phyloP scores from a whole-genome alignment of 2,888 invertebrate species.

The Chelonus formosanus region DNA sequence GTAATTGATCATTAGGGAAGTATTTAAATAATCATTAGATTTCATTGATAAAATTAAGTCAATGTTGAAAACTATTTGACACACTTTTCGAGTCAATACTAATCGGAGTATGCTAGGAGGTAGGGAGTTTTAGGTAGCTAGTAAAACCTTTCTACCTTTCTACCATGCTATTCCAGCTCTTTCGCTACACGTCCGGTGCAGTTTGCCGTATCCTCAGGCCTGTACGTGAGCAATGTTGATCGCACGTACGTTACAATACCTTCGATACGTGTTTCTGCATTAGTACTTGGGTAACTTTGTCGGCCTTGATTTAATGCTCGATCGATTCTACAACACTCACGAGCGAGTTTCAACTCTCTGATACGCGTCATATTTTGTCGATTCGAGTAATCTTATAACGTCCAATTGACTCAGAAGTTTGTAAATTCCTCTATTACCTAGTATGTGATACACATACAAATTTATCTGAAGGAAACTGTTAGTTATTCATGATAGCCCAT shows the following conservation, averaged over 20 bases:
- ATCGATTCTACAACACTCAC: constrained; percentile 33
- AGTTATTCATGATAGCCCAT: too few species aligned
- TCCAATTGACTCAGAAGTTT: too few species aligned
- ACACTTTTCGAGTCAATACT: constrained; percentile 14
- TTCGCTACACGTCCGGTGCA: constrained; percentile 30
- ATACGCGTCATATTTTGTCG: constrained; percentile 6
- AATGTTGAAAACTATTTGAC: constrained; percentile 14
- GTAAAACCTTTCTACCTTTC: neutral
- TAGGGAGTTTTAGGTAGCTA: constrained; percentile 4
- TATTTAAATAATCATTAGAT: neutral
- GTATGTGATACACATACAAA: too few species aligned
- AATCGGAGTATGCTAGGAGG: neutral
- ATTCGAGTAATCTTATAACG: neutral
- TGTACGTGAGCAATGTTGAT: constrained; percentile 29
- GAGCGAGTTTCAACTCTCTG: neutral
- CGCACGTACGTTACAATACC: constrained; percentile 30
- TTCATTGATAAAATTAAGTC: constrained; percentile 7
- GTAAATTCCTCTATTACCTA: too few species aligned
- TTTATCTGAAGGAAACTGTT: too few species aligned
- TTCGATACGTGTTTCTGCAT: constrained; percentile 30
- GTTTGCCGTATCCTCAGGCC: constrained; percentile 24
- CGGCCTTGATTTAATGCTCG: constrained; percentile 44
- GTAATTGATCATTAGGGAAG: neutral
- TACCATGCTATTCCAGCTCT: constrained; percentile 15
- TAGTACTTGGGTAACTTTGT: constrained; percentile 41